Base-by-base conservation (phyloP, 1,140 invertebrate species). In the Neotoxoptera formosana region DNA sequence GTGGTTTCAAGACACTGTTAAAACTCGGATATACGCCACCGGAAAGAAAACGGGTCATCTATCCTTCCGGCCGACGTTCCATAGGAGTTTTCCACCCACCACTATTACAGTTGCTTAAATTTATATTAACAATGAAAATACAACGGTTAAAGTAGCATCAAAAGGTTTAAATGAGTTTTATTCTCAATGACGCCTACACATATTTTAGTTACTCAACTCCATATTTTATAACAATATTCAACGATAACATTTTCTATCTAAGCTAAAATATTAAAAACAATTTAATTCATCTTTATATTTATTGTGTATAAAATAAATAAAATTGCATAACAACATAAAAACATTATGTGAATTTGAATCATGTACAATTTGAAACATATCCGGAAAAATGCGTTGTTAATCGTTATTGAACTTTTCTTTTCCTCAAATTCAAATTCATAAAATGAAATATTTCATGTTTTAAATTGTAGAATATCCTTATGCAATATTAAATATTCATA, bases 391-490 rank as follows among this genome's bases (percentile, higher is more conserved):
- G 17, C 30, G 7, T 51, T 17, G 25, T n/a, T 51, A 88, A 88
- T 88, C 7, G 9, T 11, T 25, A 84, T 47, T 76, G 60, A n/a
- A 76, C n/a, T 76, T 86, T 86, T 47, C 36, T 89, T 89, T 89
- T 56, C 30, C n/a, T 51, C 1, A 51, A 30, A n/a, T 7, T 48
- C 17, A 34, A 48, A 48, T 36, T 53, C 20, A 53, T 53, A 4
- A 36, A 51, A 34, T 56, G 9, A 41, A 41, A 41, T 41, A 41
- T 41, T 41, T 41, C 41, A 41, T 41, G 7, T 53, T 90, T 90
- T 45, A 30, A 67, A 67, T 90, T 67, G 25, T 67, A 45, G 53
- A 88, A 90, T 56, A 89, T 90, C 25, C 36, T 90, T 90, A 90
- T 67, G 36, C 53, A 90, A 90, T 67, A 21, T 36, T n/a, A 25